phyloP scores from a whole-genome alignment of 2,797 vertebrate species.

The Myotis vivesi region DNA sequence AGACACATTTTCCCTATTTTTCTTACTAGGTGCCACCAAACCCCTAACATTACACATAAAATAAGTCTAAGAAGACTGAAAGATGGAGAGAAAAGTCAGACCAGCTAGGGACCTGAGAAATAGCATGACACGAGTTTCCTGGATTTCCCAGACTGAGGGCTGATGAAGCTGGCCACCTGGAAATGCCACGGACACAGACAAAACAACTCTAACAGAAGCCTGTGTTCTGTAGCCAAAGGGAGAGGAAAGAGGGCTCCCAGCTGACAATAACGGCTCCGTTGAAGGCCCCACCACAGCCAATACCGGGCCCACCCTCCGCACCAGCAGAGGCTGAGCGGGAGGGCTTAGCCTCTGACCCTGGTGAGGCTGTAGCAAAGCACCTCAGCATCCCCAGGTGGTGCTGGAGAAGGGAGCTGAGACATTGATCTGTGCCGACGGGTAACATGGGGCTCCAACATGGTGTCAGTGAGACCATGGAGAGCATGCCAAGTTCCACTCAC shows the following conservation, averaged over 20 bases:
- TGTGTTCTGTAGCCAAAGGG: not conserved
- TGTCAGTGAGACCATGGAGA: not conserved
- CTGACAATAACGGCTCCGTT: not conserved
- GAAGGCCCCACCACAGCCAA: not conserved
- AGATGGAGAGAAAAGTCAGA: not conserved
- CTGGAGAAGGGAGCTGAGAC: not conserved
- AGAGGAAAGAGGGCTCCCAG: not conserved
- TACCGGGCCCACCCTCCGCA: not conserved
- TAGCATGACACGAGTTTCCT: not conserved
- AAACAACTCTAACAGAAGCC: not conserved
- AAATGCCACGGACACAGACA: not conserved
- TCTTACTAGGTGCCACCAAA: not conserved
- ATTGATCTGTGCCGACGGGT: not conserved
- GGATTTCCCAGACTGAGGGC: not conserved
- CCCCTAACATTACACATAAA: not conserved
- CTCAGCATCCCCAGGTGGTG: rapidly evolving
- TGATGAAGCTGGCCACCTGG: not conserved
- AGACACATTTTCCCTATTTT: not conserved
- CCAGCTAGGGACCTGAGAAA: not conserved
- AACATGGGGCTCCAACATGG: not conserved
- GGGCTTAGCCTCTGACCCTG: not conserved
- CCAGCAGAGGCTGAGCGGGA: not conserved
- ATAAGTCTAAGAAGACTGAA: not conserved
- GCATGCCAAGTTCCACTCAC: too few species aligned
- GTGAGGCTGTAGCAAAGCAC: not conserved